These are phyloP conservation scores for Drosophila ambigua DNA, from an alignment of 1,140 invertebrate species.

Conservation along the genomic window DNA sequence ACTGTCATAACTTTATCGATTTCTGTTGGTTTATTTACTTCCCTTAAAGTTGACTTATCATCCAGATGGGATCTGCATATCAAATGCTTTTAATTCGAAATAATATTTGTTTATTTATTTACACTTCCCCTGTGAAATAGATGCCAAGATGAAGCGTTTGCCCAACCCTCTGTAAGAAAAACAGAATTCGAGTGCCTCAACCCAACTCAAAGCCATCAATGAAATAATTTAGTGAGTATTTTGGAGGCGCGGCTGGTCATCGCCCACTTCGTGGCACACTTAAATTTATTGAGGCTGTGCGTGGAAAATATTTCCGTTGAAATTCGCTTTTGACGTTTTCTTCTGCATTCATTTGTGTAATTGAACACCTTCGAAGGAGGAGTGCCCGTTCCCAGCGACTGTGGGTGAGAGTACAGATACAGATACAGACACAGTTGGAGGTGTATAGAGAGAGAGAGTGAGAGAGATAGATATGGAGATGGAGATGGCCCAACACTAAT, in stretches of 20 bases:
- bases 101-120: slow-evolving; percentile 41
- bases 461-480: slow-evolving; percentile 7
- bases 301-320: slow-evolving; percentile 43
- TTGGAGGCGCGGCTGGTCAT: slow-evolving; percentile 6
- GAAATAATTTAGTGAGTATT: slow-evolving; percentile 41
- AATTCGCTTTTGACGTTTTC: slow-evolving; percentile 27
- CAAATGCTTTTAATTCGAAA: slow-evolving; percentile 30
- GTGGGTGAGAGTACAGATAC: slow-evolving; percentile 10
- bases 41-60: slow-evolving; percentile 19
- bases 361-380: slow-evolving; percentile 50
- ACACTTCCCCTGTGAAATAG: slow-evolving; percentile 7
- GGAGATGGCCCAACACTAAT: slow-evolving; percentile 40
- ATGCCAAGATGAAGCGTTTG: slow-evolving; percentile 21
- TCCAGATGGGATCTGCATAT: slow-evolving; percentile 29
- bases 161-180: slow-evolving; percentile 29
- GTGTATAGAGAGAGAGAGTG: not conserved
- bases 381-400: slow-evolving; percentile 14
- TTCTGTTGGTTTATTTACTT: slow-evolving; percentile 23
- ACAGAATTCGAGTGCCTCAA: slow-evolving; percentile 27
- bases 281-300: slow-evolving; percentile 42
- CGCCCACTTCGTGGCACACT: slow-evolving; percentile 39
- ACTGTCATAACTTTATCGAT: slow-evolving; percentile 11
- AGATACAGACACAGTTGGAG: slow-evolving; percentile 3
- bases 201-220: slow-evolving; percentile 30
- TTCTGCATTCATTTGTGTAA: slow-evolving; percentile 46